Conservation (phyloP, 2,113 vertebrate genomes). For the Takifugu bimaculatus region DNA sequence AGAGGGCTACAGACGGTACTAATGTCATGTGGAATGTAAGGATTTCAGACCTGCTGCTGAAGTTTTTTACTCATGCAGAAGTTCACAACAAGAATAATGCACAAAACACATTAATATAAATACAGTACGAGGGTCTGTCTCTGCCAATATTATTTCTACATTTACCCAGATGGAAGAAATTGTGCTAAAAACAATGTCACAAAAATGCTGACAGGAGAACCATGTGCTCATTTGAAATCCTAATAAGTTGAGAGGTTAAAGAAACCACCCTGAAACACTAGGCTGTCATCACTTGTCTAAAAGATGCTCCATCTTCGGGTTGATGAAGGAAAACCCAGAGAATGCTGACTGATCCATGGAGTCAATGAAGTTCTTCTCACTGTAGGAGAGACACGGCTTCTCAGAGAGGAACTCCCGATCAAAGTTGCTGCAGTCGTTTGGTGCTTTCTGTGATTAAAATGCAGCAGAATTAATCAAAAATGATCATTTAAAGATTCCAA, state of each 20-base stretch:
- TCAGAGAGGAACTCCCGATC: conserved; percentile 95
- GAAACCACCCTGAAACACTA: conserved; percentile 23
- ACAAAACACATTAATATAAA: conserved; percentile 47
- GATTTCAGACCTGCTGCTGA: conserved; percentile 26
- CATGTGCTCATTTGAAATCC: conserved; percentile 26
- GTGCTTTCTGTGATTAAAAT: conserved; percentile 79
- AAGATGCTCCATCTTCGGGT: conserved; percentile 86
- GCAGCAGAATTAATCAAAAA: conserved; percentile 23
- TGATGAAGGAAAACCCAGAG: conserved; percentile 91
- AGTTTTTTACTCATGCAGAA: conserved; percentile 41
- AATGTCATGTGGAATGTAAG: conserved; percentile 37
- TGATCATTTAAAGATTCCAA: too few species aligned
- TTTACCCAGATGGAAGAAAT: conserved; percentile 41
- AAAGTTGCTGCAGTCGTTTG: conserved; percentile 93
- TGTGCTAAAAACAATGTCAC: conserved; percentile 45
- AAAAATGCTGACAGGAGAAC: conserved; percentile 45
- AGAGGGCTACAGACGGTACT: conserved; percentile 31
- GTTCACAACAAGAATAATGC: conserved; percentile 52
- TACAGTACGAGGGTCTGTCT: conserved; percentile 43
- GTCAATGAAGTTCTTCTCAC: conserved; percentile 94
- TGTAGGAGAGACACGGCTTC: conserved; percentile 89
- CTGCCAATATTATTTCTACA: conserved; percentile 33
- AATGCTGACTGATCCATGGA: conserved; percentile 97
- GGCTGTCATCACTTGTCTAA: conserved; percentile 76
- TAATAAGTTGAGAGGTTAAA: conserved; percentile 19